phyloP scores from a whole-genome alignment of 2,113 vertebrate species.

The Crotalus horridus region DNA sequence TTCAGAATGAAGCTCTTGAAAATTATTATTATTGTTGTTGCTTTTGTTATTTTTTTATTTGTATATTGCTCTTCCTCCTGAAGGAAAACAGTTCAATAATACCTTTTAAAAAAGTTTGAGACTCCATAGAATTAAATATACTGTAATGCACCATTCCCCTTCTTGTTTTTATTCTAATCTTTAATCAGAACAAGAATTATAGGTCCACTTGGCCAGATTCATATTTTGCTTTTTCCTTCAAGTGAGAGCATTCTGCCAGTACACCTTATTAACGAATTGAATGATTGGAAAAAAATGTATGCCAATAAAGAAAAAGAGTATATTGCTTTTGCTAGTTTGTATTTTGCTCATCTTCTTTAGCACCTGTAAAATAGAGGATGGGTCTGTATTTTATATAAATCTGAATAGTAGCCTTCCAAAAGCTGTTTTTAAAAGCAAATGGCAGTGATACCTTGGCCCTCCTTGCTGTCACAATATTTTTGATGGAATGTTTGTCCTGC shows the following conservation, averaged over 20 bases:
- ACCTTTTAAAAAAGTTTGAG: not conserved
- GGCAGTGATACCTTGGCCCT: not conserved
- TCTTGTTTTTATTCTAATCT: not conserved
- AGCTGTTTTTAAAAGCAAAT: not conserved
- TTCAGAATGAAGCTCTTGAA: not conserved
- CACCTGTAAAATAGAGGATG: not conserved
- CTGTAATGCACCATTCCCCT: not conserved
- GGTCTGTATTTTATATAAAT: not conserved
- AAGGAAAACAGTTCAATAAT: not conserved
- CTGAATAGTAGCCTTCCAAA: not conserved
- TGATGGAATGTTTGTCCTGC: not conserved
- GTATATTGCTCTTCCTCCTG: not conserved
- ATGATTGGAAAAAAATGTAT: not conserved
- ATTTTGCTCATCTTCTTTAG: not conserved
- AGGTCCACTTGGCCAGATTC: not conserved
- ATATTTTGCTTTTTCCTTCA: conserved; percentile 8
- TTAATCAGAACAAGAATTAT: not conserved
- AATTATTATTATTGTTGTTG: not conserved
- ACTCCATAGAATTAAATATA: not conserved
- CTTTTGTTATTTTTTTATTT: conserved; percentile 31
- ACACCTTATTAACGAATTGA: not conserved
- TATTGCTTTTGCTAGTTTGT: not conserved
- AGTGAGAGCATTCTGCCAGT: not conserved
- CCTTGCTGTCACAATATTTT: not conserved
- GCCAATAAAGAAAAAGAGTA: not conserved